phyloP scores from a whole-genome alignment of 2,113 vertebrate species.

The Mesoclemmys tuberculata region DNA sequence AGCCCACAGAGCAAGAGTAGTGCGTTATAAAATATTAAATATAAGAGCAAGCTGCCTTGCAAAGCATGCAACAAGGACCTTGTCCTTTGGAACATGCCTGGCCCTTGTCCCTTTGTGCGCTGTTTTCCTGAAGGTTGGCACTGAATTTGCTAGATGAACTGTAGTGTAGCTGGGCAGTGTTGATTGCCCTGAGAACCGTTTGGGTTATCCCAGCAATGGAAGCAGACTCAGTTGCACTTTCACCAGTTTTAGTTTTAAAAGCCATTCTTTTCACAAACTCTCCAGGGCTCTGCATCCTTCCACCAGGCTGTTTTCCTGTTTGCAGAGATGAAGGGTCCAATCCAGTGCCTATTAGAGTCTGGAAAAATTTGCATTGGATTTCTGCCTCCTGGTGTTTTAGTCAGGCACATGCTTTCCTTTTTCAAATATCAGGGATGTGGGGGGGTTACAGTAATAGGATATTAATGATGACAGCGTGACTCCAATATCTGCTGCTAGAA shows the following conservation, averaged over 20 bases:
- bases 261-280: neutral
- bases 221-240: neutral
- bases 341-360: neutral
- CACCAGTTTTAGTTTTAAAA: neutral
- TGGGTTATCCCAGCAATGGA: neutral
- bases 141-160: neutral
- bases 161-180: neutral
- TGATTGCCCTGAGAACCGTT: neutral
- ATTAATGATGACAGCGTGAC: too few relatives aligned
- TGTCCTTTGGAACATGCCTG: neutral
- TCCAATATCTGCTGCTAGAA: neutral
- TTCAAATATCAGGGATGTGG: neutral
- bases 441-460: neutral
- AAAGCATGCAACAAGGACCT: neutral
- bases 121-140: neutral
- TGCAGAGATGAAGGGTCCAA: neutral
- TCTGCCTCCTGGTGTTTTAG: accelerated
- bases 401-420: accelerated
- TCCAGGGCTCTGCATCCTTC: neutral
- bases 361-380: neutral
- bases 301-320: neutral
- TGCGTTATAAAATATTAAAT: neutral
- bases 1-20: neutral
- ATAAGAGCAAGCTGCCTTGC: neutral
- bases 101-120: neutral